A percentile compares a stretch with the other conserved stretches of the same genome.
Conservation (phyloP, 1,140 invertebrate genomes). For the Megalopta genalis region DNA sequence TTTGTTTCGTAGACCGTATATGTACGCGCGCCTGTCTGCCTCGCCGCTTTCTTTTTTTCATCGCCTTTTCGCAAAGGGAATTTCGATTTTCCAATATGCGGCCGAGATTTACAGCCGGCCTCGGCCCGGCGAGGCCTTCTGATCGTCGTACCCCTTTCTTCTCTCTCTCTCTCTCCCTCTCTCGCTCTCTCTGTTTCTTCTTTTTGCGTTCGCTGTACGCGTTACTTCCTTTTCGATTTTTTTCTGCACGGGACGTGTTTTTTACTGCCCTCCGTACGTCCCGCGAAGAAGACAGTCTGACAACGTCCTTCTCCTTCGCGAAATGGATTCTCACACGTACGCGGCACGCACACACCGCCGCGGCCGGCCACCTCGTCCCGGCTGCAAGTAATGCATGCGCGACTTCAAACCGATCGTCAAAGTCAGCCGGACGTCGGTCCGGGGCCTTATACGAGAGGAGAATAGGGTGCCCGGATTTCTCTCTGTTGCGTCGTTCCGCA, state of each 20-base stretch:
- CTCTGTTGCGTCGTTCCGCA: conserved; percentile 6
- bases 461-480: conserved; percentile 55
- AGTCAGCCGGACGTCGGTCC: conserved; percentile 56
- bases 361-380: conserved; percentile 14
- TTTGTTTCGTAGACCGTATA: too few species aligned
- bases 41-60: neutral
- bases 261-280: conserved; percentile 60
- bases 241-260: conserved; percentile 51
- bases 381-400: conserved; percentile 54
- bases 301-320: conserved; percentile 58
- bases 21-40: too few species aligned
- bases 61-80: conserved; percentile 48
- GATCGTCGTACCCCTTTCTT: conserved; percentile 1
- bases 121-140: neutral
- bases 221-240: conserved; percentile 46
- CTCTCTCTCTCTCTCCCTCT: neutral
- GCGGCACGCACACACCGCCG: conserved; percentile 28
- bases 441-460: conserved; percentile 41
- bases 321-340: conserved; percentile 63
- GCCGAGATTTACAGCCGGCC: conserved; percentile 55
- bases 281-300: conserved; percentile 55
- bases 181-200: neutral
- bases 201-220: conserved; percentile 23
- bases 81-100: conserved; percentile 64
- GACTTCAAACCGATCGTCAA: conserved; percentile 58